Percentiles rank a stretch among this genome's conserved stretches.
phyloP scores from a whole-genome alignment of 2,797 vertebrate genomes.

The Enteromius fasciolatus region DNA sequence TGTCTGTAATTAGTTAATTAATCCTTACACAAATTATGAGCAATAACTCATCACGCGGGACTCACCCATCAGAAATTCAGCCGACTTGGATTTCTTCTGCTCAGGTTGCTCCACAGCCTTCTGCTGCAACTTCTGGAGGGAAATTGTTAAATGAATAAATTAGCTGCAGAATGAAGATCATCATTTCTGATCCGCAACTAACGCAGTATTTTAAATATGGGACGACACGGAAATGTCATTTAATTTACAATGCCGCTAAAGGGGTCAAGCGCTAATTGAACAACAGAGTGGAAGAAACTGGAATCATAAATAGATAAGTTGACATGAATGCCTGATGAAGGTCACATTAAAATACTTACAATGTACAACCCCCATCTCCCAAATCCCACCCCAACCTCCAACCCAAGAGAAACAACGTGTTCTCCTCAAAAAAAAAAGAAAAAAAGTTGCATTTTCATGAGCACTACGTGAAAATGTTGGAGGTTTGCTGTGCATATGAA shows the following conservation, averaged over 20 bases:
- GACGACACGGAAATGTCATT: conserved; percentile 99
- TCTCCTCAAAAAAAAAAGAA: conserved; percentile 69
- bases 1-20: conserved; percentile 99
- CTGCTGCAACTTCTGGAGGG: conserved; percentile 99
- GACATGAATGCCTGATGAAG: conserved; percentile 98
- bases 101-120: conserved; percentile 99
- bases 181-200: conserved; percentile 99
- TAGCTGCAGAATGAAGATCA: conserved; percentile 99
- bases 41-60: conserved; percentile 99
- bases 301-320: conserved; percentile 92
- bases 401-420: conserved; percentile 79
- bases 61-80: conserved; percentile 99
- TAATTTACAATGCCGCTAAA: conserved; percentile 99
- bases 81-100: conserved; percentile 99
- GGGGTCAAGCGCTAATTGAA: conserved; percentile 99
- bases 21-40: conserved; percentile 99
- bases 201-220: conserved; percentile 99
- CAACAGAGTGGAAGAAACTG: conserved; percentile 96
- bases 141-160: conserved; percentile 99
- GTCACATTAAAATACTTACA: conserved; percentile 95
- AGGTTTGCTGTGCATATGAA: conserved; percentile 65
- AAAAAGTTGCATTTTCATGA: conserved; percentile 65
- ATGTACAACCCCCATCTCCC: conserved; percentile 20
- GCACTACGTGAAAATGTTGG: conserved; percentile 53
- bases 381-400: conserved; percentile 46